A percentile compares a stretch with the other conserved stretches of the same genome.
phyloP scores from a whole-genome alignment of 1,140 invertebrate genomes.

The Muscidifurax raptorellus region DNA sequence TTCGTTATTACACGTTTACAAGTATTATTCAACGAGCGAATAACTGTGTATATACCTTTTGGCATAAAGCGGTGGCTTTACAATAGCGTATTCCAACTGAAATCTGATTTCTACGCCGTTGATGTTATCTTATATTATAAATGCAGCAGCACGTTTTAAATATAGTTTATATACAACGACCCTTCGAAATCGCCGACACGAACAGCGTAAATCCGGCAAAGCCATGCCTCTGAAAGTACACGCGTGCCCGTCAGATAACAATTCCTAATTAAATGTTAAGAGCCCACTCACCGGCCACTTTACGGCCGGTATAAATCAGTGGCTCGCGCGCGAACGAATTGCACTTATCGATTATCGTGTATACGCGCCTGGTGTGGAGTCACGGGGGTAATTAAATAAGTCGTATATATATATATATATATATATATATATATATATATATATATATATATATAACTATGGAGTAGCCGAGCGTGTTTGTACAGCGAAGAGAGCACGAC shows the following conservation, averaged over 20 bases:
- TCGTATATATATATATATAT: too few relatives aligned
- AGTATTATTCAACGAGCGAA: too few relatives aligned
- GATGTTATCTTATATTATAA: too few relatives aligned
- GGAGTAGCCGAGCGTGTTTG: not conserved
- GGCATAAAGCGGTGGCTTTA: too few relatives aligned
- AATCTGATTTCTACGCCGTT: too few relatives aligned
- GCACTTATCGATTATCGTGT: constrained; percentile 39
- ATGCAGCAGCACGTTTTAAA: too few relatives aligned
- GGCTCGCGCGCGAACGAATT: constrained; percentile 36
- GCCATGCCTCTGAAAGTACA: not conserved
- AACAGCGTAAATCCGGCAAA: not conserved
- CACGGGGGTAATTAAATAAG: constrained; percentile 41
- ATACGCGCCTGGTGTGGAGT: not conserved
- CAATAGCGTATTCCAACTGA: too few relatives aligned
- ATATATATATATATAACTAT: too few relatives aligned
- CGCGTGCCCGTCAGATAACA: constrained; percentile 37
- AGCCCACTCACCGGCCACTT: constrained; percentile 33
- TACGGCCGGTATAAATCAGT: constrained; percentile 40
- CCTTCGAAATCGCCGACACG: not conserved
- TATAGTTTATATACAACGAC: too few relatives aligned
- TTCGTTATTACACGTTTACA: not conserved
- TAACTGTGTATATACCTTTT: too few relatives aligned
- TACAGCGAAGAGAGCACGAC: not conserved
- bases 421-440: too few relatives aligned
- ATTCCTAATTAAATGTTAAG: constrained; percentile 51